phyloP scores from a whole-genome alignment of 2,797 vertebrate genomes.

The Tragelaphus eurycerus region DNA sequence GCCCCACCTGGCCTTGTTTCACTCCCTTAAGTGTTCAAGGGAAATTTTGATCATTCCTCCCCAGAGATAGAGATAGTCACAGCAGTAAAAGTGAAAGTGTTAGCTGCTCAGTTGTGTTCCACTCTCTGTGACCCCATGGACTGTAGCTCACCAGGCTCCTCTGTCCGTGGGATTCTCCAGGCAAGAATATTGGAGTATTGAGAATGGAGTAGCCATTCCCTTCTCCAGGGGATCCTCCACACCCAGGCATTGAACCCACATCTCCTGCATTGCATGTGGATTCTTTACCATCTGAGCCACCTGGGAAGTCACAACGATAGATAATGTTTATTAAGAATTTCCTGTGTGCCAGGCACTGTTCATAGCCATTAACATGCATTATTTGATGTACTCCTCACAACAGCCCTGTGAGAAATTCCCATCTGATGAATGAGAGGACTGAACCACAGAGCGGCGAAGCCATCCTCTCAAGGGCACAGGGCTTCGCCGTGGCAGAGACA shows the following conservation, averaged over 20 bases:
- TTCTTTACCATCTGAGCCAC: not conserved
- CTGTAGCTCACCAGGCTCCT: not conserved
- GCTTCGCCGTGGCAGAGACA: not conserved
- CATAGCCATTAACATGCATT: not conserved
- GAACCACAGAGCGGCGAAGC: not conserved
- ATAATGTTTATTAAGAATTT: not conserved
- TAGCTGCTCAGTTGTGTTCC: not conserved
- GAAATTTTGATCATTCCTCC: not conserved
- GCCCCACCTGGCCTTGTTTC: not conserved
- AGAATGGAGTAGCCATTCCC: not conserved
- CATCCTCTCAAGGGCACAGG: not conserved
- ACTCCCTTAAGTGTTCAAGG: not conserved
- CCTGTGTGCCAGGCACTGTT: not conserved
- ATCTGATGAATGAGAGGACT: not conserved
- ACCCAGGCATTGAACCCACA: not conserved
- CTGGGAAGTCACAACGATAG: not conserved
- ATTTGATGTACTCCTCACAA: not conserved
- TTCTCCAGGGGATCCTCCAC: not conserved
- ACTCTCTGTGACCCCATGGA: not conserved
- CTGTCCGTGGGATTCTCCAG: fast-evolving
- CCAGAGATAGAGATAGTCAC: not conserved
- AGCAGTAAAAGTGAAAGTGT: not conserved
- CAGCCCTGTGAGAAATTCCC: not conserved
- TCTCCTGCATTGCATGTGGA: not conserved
- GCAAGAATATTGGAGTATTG: not conserved